Percentiles rank a stretch among this genome's conserved stretches.
These are phyloP conservation scores for Camponotus fellah DNA, from an alignment of 2,888 invertebrate species.

Conservation along the genomic window DNA sequence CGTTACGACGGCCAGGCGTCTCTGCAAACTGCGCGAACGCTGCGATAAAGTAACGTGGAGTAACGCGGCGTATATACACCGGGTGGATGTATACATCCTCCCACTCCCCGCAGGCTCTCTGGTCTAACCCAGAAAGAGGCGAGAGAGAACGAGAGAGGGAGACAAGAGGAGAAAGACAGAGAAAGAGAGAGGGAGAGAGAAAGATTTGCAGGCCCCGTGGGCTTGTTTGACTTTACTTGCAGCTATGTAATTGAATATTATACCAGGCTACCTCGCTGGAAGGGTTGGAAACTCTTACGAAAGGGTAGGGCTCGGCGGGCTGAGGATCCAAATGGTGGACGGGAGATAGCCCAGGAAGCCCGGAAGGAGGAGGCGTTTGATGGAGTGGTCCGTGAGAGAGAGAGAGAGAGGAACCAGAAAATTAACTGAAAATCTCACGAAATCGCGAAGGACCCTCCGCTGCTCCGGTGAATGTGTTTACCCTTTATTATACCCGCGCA, in stretches of 20 bases:
- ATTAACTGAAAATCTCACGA: conserved; percentile 80
- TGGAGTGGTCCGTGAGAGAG: conserved; percentile 74
- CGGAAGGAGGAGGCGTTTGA: conserved; percentile 67
- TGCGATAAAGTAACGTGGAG: conserved; percentile 73
- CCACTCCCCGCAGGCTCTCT: conserved; percentile 62
- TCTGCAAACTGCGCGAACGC: conserved; percentile 75
- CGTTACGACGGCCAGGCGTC: conserved; percentile 73
- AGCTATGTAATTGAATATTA: conserved; percentile 86
- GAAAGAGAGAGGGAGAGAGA: conserved; percentile 57
- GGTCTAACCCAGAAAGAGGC: conserved; percentile 72
- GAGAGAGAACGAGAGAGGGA: conserved; percentile 37
- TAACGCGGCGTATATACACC: conserved; percentile 71
- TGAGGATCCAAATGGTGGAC: conserved; percentile 73
- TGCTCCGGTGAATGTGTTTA: conserved; percentile 74
- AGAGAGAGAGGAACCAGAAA: conserved; percentile 76
- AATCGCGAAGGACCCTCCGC: conserved; percentile 75
- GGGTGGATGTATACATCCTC: conserved; percentile 65
- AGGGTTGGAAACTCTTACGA: conserved; percentile 83
- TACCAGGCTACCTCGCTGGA: conserved; percentile 81
- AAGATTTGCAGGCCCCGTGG: conserved; percentile 80
- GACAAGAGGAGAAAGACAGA: conserved; percentile 11
- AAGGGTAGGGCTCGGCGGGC: conserved; percentile 68
- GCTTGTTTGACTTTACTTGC: conserved; percentile 85
- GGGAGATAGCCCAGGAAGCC: conserved; percentile 69
- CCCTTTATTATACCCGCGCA: conserved; percentile 80